Conservation (phyloP, 2,113 vertebrate species). For the Bungarus multicinctus region DNA sequence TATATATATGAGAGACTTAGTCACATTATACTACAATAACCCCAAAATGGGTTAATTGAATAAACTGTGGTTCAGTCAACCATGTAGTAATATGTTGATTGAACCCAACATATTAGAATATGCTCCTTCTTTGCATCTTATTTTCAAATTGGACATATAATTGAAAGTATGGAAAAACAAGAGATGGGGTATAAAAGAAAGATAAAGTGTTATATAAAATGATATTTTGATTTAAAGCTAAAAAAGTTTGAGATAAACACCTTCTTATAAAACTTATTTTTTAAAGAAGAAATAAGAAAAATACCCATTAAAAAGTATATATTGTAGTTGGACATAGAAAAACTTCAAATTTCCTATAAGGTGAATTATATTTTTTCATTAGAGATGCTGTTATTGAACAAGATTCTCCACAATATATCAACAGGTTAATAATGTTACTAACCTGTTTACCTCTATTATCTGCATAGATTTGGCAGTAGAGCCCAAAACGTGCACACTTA, state of each 20-base stretch:
- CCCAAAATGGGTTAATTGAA: not conserved
- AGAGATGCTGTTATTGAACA: slow-evolving; percentile 20
- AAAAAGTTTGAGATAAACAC: not conserved
- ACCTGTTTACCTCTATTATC: slow-evolving; percentile 33
- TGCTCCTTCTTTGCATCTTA: not conserved
- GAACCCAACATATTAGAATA: not conserved
- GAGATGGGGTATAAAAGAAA: not conserved
- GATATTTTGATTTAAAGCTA: not conserved
- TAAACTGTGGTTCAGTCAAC: not conserved
- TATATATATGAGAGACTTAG: not conserved
- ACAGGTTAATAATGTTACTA: slow-evolving; percentile 27
- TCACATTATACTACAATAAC: not conserved
- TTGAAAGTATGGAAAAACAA: not conserved
- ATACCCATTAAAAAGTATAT: not conserved
- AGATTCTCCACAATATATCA: slow-evolving; percentile 34
- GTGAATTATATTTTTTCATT: slow-evolving; percentile 1
- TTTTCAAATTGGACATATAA: not conserved
- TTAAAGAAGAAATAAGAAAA: not conserved
- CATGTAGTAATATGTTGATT: not conserved
- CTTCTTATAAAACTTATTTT: not conserved
- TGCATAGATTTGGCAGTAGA: slow-evolving; percentile 52
- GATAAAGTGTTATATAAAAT: not conserved
- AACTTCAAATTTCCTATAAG: not conserved
- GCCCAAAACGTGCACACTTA: slow-evolving; percentile 47
- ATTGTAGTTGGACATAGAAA: not conserved